phyloP scores from a whole-genome alignment of 1,140 invertebrate species.

The Proales similis region DNA sequence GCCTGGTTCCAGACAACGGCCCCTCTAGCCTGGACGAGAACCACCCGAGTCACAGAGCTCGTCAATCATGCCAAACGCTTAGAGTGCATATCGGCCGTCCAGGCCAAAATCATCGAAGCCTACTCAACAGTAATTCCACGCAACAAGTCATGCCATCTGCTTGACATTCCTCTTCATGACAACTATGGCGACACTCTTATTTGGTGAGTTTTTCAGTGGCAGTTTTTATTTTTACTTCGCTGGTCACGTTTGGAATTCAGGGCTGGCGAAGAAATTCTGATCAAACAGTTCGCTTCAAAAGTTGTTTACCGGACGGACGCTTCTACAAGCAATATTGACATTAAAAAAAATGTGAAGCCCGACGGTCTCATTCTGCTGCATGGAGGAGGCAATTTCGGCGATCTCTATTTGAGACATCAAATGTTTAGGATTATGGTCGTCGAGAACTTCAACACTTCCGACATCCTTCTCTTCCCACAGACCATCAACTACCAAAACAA shows the following conservation, averaged over 20 bases:
- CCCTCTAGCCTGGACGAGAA: neutral
- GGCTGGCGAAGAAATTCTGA: constrained; percentile 18
- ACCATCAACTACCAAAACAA: constrained; percentile 11
- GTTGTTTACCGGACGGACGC: constrained; percentile 1
- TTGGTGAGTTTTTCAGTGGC: no score
- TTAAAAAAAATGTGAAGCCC: neutral
- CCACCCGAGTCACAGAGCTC: neutral
- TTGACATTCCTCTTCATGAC: neutral
- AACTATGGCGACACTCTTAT: constrained; percentile 15
- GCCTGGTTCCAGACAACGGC: no score
- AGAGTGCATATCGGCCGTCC: neutral
- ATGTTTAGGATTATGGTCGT: neutral
- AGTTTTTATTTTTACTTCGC: no score
- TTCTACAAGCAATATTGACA: neutral
- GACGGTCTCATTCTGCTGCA: neutral
- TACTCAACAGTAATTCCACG: neutral
- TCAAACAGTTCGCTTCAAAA: neutral
- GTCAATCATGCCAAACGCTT: neutral
- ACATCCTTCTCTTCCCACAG: neutral
- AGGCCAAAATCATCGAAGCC: neutral
- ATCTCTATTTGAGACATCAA: neutral
- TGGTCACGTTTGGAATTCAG: no score
- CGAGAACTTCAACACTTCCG: neutral
- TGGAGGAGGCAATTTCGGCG: constrained; percentile 4
- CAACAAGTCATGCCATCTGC: neutral